A percentile compares a stretch with the other conserved stretches of the same genome.
These are phyloP conservation scores for Pristis pectinata DNA, from an alignment of 2,797 vertebrate species.

Conservation along the genomic window DNA sequence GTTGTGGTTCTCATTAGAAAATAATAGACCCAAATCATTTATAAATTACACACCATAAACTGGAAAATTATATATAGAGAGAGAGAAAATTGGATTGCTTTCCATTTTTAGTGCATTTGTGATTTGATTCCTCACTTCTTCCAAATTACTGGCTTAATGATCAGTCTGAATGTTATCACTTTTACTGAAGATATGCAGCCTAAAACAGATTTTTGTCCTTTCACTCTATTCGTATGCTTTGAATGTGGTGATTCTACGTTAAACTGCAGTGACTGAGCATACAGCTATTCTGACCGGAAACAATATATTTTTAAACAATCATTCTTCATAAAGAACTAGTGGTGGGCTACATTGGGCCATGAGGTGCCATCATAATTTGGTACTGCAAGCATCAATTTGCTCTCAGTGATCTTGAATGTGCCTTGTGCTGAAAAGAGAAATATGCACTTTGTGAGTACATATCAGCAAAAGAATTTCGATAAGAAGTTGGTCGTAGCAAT, in stretches of 20 bases:
- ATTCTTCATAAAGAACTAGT: too few relatives aligned
- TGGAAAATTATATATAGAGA: not conserved
- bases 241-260: not conserved
- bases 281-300: not conserved
- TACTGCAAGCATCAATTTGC: too few relatives aligned
- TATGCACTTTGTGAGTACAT: too few relatives aligned
- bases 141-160: not conserved
- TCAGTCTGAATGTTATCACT: not conserved
- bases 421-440: too few relatives aligned
- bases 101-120: not conserved
- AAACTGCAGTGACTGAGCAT: too few relatives aligned
- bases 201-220: not conserved
- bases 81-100: conserved; percentile 2
- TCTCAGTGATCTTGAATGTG: too few relatives aligned
- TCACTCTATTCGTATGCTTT: not conserved
- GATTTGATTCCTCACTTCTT: not conserved
- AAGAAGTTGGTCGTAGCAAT: too few relatives aligned
- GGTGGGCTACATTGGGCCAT: too few relatives aligned
- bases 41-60: not conserved
- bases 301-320: not conserved
- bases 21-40: not conserved
- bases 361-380: too few relatives aligned
- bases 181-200: not conserved
- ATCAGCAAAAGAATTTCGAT: too few relatives aligned
- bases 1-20: not conserved